Base-by-base conservation (phyloP, 2,113 vertebrate species). In the Danionella cerebrum region DNA sequence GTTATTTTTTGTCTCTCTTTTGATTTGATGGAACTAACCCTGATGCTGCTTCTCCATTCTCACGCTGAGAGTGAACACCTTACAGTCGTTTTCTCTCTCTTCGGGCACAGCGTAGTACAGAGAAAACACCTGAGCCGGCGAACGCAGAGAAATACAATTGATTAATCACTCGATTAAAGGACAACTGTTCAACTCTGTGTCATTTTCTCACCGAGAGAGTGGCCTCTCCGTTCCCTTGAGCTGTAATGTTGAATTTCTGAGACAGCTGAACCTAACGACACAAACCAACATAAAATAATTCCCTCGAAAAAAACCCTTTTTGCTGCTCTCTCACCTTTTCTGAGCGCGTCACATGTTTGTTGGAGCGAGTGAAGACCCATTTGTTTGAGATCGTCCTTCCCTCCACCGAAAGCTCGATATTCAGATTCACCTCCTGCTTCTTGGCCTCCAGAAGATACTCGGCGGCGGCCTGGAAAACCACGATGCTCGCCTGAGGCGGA, bases 381-480 rank as follows among this genome's bases (percentile, higher is more conserved):
- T 0, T 69, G 50, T 4, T 0, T 0, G n/a, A 3, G 60, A 19
- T 0, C 85, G 84, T 18, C 87, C 90, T 0, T 87, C 87, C 59
- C 13, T 64, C 42, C 55, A 96, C 71, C 2, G 72, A 4, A 14
- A 98, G 62, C 3, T 85, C 83, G 42, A 98, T 87, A 0, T 91
- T 78, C 36, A 97, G 77, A 48, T 50, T 64, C 13, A 48, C 1
- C 48, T 90, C 67, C 48, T 87, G n/a, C 0, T 91, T 80, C 0
- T 87, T 78, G 0, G 74, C 12, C 0, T 22, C 51, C 1, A 41
- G n/a, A 76, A 90, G 89, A 72, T 93, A 95, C 41, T 90, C 84
- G 13, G 93, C 84, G 67, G 97, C 45, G 0, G 92, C 92, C 79
- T 97, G 94, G 84, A 94, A 94, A 18, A 91, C 93, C 66, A 93